These are phyloP conservation scores for Meleagris gallopavo DNA, from an alignment of 2,113 vertebrate genomes.

Conservation along the genomic window DNA sequence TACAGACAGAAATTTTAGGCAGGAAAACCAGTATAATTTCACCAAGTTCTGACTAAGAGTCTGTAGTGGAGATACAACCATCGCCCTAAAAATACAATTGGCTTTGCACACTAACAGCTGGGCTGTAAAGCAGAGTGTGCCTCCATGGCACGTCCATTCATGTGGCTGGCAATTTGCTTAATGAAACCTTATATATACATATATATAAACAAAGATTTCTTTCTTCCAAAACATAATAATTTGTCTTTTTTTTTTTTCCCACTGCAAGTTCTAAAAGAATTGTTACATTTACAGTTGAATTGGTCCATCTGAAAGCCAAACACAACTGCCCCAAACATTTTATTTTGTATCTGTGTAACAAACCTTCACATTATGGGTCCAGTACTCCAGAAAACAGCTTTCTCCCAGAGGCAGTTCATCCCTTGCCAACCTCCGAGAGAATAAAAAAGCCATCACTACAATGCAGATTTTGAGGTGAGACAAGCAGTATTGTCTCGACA, in stretches of 20 bases:
- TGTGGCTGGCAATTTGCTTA: background rate
- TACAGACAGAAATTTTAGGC: background rate
- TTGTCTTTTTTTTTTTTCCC: background rate
- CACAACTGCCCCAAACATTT: background rate
- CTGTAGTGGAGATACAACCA: background rate
- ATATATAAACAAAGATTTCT: background rate
- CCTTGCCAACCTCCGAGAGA: background rate
- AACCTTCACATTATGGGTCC: background rate
- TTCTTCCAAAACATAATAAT: background rate
- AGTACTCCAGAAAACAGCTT: background rate
- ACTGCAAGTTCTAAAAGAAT: background rate
- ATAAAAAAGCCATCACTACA: background rate
- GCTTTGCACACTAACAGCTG: background rate
- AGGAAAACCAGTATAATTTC: background rate
- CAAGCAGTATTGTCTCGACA: background rate
- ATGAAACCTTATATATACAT: background rate
- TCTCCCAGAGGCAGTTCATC: background rate
- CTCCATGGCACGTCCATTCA: background rate
- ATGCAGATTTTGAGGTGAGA: background rate
- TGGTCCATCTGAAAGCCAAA: background rate
- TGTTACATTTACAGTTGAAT: background rate
- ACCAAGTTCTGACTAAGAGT: background rate
- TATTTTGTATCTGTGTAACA: background rate
- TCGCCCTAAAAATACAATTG: rapidly evolving
- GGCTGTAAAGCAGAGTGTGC: background rate